Conservation (phyloP, 2,888 invertebrate species). For the Myathropa florea region DNA sequence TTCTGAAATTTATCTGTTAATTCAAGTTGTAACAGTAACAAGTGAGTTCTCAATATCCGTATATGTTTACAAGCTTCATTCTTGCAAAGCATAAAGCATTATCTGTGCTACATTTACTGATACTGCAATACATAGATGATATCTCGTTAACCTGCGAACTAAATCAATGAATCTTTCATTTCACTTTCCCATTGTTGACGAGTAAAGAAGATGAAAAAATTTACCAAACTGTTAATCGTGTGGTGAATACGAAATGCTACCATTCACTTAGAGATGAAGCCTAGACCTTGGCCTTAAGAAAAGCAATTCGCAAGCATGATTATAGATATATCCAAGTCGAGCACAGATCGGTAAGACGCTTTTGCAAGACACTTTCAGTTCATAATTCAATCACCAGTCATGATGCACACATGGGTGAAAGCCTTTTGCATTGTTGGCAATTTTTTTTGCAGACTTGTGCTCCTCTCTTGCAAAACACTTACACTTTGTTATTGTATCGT, state of each 20-base stretch:
- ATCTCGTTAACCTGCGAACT: not conserved
- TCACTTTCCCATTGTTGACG: not conserved
- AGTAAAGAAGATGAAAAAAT: not conserved
- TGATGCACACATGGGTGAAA: constrained; percentile 57
- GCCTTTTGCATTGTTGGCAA: constrained; percentile 59
- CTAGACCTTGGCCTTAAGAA: constrained; percentile 63
- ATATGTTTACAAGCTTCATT: too few species aligned
- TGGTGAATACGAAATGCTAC: constrained; percentile 40
- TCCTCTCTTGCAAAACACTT: constrained; percentile 50
- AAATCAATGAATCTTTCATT: not conserved
- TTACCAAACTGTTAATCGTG: constrained; percentile 30
- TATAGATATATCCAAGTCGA: constrained; percentile 6
- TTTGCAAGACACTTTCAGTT: constrained; percentile 45
- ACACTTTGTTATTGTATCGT: constrained; percentile 40
- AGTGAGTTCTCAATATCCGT: too few species aligned
- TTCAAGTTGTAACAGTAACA: too few species aligned
- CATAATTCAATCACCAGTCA: constrained; percentile 61
- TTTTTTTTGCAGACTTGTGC: not conserved
- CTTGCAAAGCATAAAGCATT: too few species aligned
- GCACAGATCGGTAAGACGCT: not conserved
- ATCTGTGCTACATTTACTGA: too few species aligned
- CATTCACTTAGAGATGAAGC: constrained; percentile 38
- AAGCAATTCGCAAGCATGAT: constrained; percentile 40
- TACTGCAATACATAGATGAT: too few species aligned
- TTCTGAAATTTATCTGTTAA: too few species aligned